These are phyloP conservation scores for Creontiades dilutus DNA, from an alignment of 2,888 invertebrate species.

Conservation along the genomic window DNA sequence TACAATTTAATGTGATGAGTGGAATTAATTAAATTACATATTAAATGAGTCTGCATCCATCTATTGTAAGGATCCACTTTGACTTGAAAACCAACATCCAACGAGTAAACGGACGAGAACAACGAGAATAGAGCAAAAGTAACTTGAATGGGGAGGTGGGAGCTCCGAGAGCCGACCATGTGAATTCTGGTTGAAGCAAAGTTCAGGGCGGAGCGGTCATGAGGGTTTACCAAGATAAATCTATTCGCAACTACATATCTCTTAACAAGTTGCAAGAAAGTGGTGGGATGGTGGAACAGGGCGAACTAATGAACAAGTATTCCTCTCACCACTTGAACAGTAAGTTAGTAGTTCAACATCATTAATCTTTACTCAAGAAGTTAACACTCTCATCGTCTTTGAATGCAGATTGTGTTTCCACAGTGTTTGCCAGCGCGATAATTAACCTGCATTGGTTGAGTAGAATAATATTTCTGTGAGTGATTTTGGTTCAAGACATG, in stretches of 20 bases:
- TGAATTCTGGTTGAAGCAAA: constrained; percentile 49
- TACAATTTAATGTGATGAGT: no score
- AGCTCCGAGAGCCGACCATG: background rate
- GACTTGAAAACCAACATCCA: background rate
- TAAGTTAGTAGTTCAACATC: constrained; percentile 65
- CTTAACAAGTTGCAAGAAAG: constrained; percentile 60
- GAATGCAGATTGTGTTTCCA: constrained; percentile 63
- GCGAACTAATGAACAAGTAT: constrained; percentile 67
- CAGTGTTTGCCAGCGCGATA: background rate
- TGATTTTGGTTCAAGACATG: no score
- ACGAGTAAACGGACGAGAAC: background rate
- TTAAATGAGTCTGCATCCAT: no score
- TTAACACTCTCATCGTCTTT: constrained; percentile 62
- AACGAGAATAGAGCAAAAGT: background rate
- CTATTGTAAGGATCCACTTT: background rate
- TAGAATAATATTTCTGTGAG: no score
- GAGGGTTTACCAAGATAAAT: constrained; percentile 68
- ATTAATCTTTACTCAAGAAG: constrained; percentile 67
- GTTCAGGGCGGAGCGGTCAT: constrained; percentile 46
- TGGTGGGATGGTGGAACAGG: constrained; percentile 38
- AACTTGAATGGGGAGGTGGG: background rate
- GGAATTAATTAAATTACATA: no score
- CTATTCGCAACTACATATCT: constrained; percentile 67
- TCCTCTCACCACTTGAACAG: constrained; percentile 67
- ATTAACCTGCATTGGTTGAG: constrained; percentile 23